A percentile compares a stretch with the other conserved stretches of the same genome.
phyloP scores from a whole-genome alignment of 2,797 vertebrate genomes.

The Serranus cabrilla region DNA sequence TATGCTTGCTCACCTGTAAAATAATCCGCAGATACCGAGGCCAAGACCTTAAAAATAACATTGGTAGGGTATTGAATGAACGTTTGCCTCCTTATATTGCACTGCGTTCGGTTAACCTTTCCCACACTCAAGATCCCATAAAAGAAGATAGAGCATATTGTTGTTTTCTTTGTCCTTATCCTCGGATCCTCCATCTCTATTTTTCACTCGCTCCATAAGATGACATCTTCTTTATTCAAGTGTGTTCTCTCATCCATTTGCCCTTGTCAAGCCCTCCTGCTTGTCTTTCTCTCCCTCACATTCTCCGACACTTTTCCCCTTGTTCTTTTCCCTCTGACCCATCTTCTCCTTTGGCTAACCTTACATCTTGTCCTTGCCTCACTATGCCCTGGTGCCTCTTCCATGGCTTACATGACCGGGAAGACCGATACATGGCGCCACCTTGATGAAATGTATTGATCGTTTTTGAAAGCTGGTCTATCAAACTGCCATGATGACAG shows the following conservation, averaged over 20 bases:
- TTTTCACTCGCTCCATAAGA: conserved; percentile 43
- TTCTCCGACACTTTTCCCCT: neutral
- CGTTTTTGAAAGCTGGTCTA: neutral
- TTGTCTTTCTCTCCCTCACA: conserved; percentile 11
- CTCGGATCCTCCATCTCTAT: conserved; percentile 44
- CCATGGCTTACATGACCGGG: conserved; percentile 38
- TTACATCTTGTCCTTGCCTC: conserved; percentile 15
- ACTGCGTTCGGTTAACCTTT: conserved; percentile 49
- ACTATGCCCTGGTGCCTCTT: conserved; percentile 13
- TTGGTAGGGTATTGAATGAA: conserved; percentile 62
- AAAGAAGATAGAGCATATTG: conserved; percentile 49
- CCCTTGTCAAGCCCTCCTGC: conserved; percentile 36
- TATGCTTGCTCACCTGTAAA: conserved; percentile 77
- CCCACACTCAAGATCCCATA: conserved; percentile 46
- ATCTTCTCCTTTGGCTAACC: conserved; percentile 22
- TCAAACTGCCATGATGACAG: conserved; percentile 33
- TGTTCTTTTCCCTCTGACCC: conserved; percentile 21
- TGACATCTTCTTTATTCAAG: conserved; percentile 46
- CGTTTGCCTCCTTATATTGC: conserved; percentile 41
- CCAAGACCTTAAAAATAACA: conserved; percentile 77
- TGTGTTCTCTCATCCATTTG: conserved; percentile 45
- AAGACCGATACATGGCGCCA: conserved; percentile 37
- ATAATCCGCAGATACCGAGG: conserved; percentile 63
- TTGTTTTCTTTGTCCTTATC: conserved; percentile 58
- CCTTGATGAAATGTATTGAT: conserved; percentile 64